A percentile compares a stretch with the other conserved stretches of the same genome.
Conservation (phyloP, 1,140 invertebrate genomes). For the Drosophila asahinai region DNA sequence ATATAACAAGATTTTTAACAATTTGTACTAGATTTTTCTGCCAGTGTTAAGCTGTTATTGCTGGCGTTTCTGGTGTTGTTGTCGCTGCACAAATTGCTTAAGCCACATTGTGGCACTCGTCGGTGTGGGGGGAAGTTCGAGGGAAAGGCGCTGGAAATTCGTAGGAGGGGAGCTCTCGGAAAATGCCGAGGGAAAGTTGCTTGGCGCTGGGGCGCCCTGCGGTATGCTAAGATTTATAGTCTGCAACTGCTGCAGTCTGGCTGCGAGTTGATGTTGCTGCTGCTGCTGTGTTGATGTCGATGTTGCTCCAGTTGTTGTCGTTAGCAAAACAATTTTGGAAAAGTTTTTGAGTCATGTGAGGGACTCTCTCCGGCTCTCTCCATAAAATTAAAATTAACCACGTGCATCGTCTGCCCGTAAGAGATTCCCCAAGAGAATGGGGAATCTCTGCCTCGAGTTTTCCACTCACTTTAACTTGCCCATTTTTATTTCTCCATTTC, state of each 20-base stretch:
- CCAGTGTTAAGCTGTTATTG: constrained; percentile 26
- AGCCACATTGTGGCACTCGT: constrained; percentile 71
- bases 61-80: constrained; percentile 39
- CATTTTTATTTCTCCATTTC: not conserved
- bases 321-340: constrained; percentile 77
- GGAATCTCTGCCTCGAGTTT: constrained; percentile 11
- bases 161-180: not conserved
- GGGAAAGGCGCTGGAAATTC: not conserved
- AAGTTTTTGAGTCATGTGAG: constrained; percentile 69
- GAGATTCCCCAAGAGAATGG: constrained; percentile 7
- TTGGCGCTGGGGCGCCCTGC: constrained; percentile 60
- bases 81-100: constrained; percentile 75
- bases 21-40: not conserved
- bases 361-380: constrained; percentile 19
- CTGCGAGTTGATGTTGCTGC: constrained; percentile 33
- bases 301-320: constrained; percentile 42
- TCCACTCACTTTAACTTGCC: constrained; percentile 12
- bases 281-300: constrained; percentile 20
- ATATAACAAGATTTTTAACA: not conserved
- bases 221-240: constrained; percentile 81
- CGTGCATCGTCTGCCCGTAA: constrained; percentile 49
- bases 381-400: constrained; percentile 80
- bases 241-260: constrained; percentile 59
- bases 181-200: constrained; percentile 51
- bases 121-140: constrained; percentile 7